Percentiles rank a stretch among this genome's conserved stretches.
These are phyloP conservation scores for Datnioides undecimradiatus DNA, from an alignment of 2,113 vertebrate genomes.

Conservation along the genomic window DNA sequence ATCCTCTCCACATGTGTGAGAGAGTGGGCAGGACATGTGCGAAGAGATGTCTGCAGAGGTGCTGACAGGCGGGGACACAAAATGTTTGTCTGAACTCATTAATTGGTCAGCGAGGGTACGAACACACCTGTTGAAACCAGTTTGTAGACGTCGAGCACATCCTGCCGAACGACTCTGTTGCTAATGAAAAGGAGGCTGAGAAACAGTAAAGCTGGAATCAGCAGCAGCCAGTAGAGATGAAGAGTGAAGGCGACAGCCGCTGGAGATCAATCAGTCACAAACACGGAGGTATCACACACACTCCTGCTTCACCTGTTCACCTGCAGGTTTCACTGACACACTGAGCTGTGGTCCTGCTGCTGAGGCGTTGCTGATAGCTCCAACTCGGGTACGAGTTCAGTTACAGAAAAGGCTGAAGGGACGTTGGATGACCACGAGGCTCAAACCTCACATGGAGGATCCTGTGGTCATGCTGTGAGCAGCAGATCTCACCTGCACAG, in stretches of 20 bases:
- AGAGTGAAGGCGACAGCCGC: neutral
- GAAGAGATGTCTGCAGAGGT: slow-evolving; percentile 32
- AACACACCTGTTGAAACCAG: neutral
- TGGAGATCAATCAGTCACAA: too few relatives aligned
- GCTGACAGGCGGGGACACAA: neutral
- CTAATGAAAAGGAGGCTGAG: neutral
- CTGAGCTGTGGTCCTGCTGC: too few relatives aligned
- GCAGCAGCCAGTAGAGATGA: neutral
- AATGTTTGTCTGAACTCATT: neutral
- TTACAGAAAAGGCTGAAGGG: too few relatives aligned
- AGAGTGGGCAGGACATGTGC: neutral
- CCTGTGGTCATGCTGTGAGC: too few relatives aligned
- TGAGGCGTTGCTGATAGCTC: too few relatives aligned
- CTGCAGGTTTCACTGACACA: too few relatives aligned
- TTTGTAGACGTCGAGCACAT: too few relatives aligned
- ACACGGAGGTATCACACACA: neutral
- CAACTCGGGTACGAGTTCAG: too few relatives aligned
- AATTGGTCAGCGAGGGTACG: neutral
- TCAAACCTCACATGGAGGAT: too few relatives aligned
- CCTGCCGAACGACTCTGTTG: neutral
- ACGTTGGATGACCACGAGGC: too few relatives aligned
- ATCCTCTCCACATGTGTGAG: slow-evolving; percentile 35
- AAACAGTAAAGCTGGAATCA: neutral
- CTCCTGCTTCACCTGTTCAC: too few relatives aligned
- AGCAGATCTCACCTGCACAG: too few relatives aligned